These are phyloP conservation scores for Sialis fuliginosa DNA, from an alignment of 2,888 invertebrate genomes.

Conservation along the genomic window DNA sequence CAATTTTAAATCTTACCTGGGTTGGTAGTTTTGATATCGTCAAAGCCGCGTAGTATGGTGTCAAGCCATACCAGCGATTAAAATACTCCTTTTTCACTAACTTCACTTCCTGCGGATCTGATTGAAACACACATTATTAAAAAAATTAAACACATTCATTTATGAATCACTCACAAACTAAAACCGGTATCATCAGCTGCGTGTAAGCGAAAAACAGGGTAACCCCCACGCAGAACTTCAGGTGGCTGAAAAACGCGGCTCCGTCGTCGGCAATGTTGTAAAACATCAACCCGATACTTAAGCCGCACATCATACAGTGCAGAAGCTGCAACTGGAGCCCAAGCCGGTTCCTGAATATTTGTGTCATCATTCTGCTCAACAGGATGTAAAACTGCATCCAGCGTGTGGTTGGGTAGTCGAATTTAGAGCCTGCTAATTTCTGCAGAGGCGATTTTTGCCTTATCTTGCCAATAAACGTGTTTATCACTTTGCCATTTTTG, in stretches of 20 bases:
- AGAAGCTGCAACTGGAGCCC: constrained; percentile 14
- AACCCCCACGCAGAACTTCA: constrained; percentile 8
- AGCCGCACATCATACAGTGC: constrained; percentile 7
- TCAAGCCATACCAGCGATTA: constrained; percentile 48
- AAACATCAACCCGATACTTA: constrained; percentile 7
- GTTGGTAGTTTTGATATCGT: constrained; percentile 43
- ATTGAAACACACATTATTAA: constrained; percentile 12
- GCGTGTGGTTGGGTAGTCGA: constrained; percentile 31
- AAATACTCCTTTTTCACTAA: constrained; percentile 50
- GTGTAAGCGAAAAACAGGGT: constrained; percentile 8
- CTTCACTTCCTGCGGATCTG: constrained; percentile 51
- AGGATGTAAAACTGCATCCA: constrained; percentile 40
- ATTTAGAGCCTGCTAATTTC: constrained; percentile 4
- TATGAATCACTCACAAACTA: constrained; percentile 8
- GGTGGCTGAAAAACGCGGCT: constrained; percentile 7
- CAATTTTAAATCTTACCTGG: constrained; percentile 18
- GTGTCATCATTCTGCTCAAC: constrained; percentile 37
- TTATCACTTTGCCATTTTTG: constrained; percentile 2
- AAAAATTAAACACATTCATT: neutral
- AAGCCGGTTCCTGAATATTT: constrained; percentile 39
- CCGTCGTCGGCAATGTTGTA: constrained; percentile 8
- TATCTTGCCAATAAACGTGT: neutral
- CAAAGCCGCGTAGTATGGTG: constrained; percentile 44
- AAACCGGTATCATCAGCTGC: constrained; percentile 8
- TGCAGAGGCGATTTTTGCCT: neutral